Evolutionary conservation across 2,113 vertebrate genomes (phyloP).

Genomic region (Plestiodon gilberti): DNA sequence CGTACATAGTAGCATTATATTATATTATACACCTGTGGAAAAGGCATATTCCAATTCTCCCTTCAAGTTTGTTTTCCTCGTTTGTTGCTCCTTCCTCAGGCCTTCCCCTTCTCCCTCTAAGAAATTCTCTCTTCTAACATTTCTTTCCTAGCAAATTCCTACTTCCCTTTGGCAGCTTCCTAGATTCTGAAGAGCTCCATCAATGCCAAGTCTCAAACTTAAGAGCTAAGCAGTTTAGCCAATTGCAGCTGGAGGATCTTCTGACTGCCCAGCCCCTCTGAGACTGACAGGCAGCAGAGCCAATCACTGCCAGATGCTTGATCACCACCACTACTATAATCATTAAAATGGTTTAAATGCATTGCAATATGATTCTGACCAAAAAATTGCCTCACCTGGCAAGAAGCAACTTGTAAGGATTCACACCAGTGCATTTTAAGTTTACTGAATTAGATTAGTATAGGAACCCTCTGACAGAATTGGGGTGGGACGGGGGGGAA

Average conservation of each 20-base stretch:
- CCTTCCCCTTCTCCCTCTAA: too few species aligned
- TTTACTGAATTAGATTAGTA: too few species aligned
- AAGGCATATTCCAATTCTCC: not conserved
- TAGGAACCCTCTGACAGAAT: not conserved
- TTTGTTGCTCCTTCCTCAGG: not conserved
- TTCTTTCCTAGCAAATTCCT: not conserved
- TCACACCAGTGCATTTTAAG: too few species aligned
- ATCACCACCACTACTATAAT: not conserved
- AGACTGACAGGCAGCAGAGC: not conserved
- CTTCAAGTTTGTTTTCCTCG: not conserved
- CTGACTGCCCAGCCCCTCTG: not conserved
- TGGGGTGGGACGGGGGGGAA: too few species aligned
- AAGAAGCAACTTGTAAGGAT: not conserved
- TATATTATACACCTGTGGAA: not conserved
- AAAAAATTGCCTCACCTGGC: not conserved
- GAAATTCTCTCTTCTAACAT: not conserved
- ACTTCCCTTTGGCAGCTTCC: not conserved
- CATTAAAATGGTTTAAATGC: too few species aligned
- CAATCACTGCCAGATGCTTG: not conserved
- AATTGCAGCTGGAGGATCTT: not conserved
- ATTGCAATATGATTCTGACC: not conserved
- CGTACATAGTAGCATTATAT: not conserved
- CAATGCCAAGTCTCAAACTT: too few species aligned
- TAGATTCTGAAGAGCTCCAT: not conserved
- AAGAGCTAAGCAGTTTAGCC: too few species aligned